Base-by-base conservation (phyloP, 2,113 vertebrate species). In the Notothenia coriiceps region DNA sequence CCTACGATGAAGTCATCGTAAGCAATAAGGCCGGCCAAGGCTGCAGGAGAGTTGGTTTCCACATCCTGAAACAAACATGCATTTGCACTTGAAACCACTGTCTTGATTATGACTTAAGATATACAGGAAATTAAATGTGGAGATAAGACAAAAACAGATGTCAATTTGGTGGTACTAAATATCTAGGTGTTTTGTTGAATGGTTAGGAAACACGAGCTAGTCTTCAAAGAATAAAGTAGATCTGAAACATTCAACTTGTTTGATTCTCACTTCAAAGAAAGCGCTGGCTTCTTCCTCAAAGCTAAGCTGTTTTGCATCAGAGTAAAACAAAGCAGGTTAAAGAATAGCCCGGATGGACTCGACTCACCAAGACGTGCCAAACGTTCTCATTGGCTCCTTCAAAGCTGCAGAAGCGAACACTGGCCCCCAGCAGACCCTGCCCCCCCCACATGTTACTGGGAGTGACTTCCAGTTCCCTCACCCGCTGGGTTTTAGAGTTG, bases 401-500 rank as follows among this genome's bases (percentile, higher is more conserved):
- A 88, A 98, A 99, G 86, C 96, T 98, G 94, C 98, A 99, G 95
- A 98, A 99, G 77, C 98, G 95, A 67, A 99, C 98, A 0, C 97
- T 98, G 73, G 97, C 97, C 0, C 98, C 98, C 54, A 99, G 95
- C 68, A 99, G 96, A 44, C 98, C 98, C 82, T 98, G 97, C 35
- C 98, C 98, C 0, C 98, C 98, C 98, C 98, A 99, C 98, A 98
- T 98, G 90, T 98, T 99, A 86, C 96, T 99, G 79, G 98, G 98
- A 22, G 95, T 93, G 83, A 99, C 97, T 77, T 98, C 96, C 87
- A 99, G 93, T 77, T 99, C 97, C 7, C 97, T 95, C 46, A 98
- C 91, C 74, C 94, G 95, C 95, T 97, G 95, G 0, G 95, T 96
- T 94, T 98, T 99, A 55, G 95, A 97, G 78, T 92, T 99, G 83